A percentile compares a stretch with the other conserved stretches of the same genome.
phyloP scores from a whole-genome alignment of 2,113 vertebrate genomes.

The Elachura formosa region DNA sequence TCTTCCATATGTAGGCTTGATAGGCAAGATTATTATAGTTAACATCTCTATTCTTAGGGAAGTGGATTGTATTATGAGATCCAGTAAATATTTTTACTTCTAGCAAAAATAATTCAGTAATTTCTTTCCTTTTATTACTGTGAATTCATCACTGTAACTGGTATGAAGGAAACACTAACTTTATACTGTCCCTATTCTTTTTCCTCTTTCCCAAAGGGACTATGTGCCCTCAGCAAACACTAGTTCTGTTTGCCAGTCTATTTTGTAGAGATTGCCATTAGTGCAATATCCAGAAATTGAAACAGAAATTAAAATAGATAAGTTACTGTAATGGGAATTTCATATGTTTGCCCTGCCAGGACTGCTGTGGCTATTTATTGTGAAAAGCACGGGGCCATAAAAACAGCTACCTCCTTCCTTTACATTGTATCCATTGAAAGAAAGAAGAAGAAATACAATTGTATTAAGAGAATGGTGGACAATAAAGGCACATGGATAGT shows the following conservation, averaged over 20 bases:
- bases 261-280: neutral
- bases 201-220: neutral
- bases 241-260: neutral
- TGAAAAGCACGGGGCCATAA: neutral
- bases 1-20: neutral
- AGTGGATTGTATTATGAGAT: neutral
- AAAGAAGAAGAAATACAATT: neutral
- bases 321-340: neutral
- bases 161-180: neutral
- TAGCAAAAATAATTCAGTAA: neutral
- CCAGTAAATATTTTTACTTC: neutral
- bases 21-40: neutral
- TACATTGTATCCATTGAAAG: neutral
- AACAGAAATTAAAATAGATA: neutral
- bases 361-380: neutral
- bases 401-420: neutral
- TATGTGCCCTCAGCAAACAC: neutral
- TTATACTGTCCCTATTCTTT: neutral
- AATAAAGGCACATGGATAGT: neutral
- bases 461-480: neutral
- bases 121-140: neutral
- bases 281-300: neutral
- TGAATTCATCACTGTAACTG: neutral
- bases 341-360: neutral
- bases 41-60: neutral